A percentile compares a stretch with the other conserved stretches of the same genome.
These are phyloP conservation scores for Grus americana DNA, from an alignment of 2,113 vertebrate species.

Conservation along the genomic window DNA sequence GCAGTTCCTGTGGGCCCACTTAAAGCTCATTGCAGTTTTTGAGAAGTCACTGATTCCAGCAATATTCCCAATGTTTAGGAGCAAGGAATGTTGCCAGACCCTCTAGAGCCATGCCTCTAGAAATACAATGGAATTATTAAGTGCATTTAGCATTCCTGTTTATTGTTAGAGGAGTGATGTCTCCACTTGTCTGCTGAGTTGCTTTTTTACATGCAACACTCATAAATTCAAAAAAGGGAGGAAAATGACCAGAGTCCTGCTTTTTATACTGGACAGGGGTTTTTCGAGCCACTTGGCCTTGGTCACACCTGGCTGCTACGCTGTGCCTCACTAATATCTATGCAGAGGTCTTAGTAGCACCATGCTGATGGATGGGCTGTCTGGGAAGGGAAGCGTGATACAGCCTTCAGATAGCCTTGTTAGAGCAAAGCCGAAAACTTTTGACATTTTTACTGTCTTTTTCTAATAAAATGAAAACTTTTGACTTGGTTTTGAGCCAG, in stretches of 20 bases:
- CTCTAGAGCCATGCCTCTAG: background rate
- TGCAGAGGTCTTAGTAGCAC: background rate
- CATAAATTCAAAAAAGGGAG: background rate
- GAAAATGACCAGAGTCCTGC: background rate
- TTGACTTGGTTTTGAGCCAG: background rate
- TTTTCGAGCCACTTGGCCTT: background rate
- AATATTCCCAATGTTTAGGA: background rate
- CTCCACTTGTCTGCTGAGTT: background rate
- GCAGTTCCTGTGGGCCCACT: conserved; percentile 25
- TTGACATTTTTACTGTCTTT: background rate
- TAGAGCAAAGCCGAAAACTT: background rate
- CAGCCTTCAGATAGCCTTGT: background rate
- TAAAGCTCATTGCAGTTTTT: conserved; percentile 4
- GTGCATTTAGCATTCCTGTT: conserved; percentile 8
- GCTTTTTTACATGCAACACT: background rate
- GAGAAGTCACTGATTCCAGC: background rate
- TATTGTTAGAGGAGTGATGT: background rate
- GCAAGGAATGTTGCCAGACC: background rate
- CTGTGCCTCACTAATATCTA: background rate
- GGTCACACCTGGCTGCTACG: background rate
- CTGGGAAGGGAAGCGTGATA: background rate
- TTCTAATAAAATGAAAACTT: background rate
- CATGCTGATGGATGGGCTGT: background rate
- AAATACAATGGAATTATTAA: background rate
- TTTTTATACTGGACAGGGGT: background rate